A percentile compares a stretch with the other conserved stretches of the same genome.
phyloP scores from a whole-genome alignment of 2,113 vertebrate genomes.

The Origma solitaria region DNA sequence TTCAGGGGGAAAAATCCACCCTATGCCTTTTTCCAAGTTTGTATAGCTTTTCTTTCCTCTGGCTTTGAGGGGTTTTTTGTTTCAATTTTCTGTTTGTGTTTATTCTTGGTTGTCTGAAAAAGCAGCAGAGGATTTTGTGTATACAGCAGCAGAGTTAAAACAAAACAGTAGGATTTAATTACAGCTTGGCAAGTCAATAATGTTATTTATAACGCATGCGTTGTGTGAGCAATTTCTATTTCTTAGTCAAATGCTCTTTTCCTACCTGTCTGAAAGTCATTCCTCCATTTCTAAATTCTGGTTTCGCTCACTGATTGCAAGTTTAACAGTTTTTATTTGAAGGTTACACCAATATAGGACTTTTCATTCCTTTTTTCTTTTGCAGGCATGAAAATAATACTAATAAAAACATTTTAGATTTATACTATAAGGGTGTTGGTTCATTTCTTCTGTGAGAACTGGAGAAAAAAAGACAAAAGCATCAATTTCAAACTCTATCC shows the following conservation, averaged over 20 bases:
- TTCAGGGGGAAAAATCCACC: not conserved
- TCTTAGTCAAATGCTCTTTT: not conserved
- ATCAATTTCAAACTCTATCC: constrained; percentile 25
- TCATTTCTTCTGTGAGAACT: not conserved
- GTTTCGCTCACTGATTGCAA: not conserved
- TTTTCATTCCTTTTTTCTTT: not conserved
- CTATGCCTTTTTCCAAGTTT: not conserved
- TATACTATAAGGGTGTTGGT: not conserved
- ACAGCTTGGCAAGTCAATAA: not conserved
- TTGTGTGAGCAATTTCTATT: not conserved
- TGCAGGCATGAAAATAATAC: not conserved
- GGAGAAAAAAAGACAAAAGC: not conserved
- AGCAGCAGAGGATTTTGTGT: not conserved
- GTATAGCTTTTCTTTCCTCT: not conserved
- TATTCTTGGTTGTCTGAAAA: not conserved
- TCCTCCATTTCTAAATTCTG: not conserved
- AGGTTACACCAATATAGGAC: not conserved
- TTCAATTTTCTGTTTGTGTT: not conserved
- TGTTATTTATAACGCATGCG: not conserved
- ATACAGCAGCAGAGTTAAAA: constrained; percentile 4
- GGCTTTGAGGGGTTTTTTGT: not conserved
- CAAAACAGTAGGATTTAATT: not conserved
- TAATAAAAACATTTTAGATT: not conserved
- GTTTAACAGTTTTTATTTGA: not conserved
- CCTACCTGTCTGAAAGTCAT: not conserved